These are phyloP conservation scores for Drosophila mulleri DNA, from an alignment of 2,888 invertebrate species.

Conservation along the genomic window DNA sequence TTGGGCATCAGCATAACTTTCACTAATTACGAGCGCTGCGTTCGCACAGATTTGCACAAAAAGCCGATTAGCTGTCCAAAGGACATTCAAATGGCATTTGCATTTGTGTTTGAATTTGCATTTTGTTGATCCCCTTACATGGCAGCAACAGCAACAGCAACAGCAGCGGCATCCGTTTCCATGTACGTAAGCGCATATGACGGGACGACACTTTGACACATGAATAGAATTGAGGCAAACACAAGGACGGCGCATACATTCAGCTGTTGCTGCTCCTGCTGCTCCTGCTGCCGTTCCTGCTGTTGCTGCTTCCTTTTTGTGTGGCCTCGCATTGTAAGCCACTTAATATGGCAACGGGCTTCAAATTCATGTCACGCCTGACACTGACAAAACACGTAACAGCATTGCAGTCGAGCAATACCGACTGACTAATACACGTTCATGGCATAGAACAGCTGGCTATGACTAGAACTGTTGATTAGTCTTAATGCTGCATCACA, in stretches of 20 bases:
- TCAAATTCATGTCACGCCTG: constrained; percentile 43
- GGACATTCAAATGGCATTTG: constrained; percentile 12
- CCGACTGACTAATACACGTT: not conserved
- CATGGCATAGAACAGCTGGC: too few species aligned
- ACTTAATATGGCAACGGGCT: constrained; percentile 56
- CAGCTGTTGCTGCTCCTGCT: constrained; percentile 8
- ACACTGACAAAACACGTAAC: constrained; percentile 11
- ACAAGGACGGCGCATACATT: constrained; percentile 22
- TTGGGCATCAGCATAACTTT: constrained; percentile 34
- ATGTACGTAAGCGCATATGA: constrained; percentile 41
- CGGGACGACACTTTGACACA: constrained; percentile 69
- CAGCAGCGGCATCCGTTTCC: not conserved
- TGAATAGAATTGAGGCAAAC: constrained; percentile 48
- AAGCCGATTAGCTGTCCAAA: constrained; percentile 10
- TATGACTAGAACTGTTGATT: too few species aligned
- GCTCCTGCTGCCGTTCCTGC: not conserved
- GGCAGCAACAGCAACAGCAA: not conserved
- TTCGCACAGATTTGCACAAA: constrained; percentile 5
- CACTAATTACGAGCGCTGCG: constrained; percentile 43
- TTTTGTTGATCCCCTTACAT: constrained; percentile 20
- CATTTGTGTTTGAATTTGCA: constrained; percentile 45
- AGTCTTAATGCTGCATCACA: too few species aligned
- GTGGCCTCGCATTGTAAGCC: constrained; percentile 50
- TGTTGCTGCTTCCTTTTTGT: constrained; percentile 7
- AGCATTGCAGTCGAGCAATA: not conserved